Evolutionary conservation across 2,113 vertebrate species (phyloP).

Genomic region (Passer domesticus): DNA sequence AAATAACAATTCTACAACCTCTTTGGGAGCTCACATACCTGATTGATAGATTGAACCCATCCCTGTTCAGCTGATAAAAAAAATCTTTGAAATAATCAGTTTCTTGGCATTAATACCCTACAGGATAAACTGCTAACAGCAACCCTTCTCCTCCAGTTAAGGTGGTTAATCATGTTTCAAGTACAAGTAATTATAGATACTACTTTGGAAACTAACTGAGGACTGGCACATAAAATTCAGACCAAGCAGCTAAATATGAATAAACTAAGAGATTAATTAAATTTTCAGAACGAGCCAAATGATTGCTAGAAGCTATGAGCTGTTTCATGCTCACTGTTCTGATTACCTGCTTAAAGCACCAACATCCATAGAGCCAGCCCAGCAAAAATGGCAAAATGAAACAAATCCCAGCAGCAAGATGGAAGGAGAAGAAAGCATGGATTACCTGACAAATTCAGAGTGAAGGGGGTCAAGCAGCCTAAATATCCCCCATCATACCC

Average conservation of each 20-base stretch:
- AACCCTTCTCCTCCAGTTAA: background rate
- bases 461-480: background rate
- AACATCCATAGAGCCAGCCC: background rate
- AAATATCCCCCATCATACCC: background rate
- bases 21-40: background rate
- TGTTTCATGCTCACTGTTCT: background rate
- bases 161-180: constrained; percentile 3
- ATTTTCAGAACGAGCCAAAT: constrained; percentile 7
- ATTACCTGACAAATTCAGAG: background rate
- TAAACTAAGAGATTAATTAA: constrained; percentile 30
- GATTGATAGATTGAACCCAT: background rate
- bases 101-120: background rate
- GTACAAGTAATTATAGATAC: background rate
- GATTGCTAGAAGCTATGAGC: constrained; percentile 23
- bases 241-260: constrained; percentile 44
- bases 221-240: constrained; percentile 19
- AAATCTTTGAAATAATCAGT: background rate
- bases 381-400: constrained; percentile 1
- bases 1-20: background rate
- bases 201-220: constrained; percentile 24
- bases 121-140: background rate
- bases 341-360: constrained; percentile 29
- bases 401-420: background rate
- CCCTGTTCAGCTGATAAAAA: background rate
- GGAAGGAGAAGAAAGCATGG: background rate